Evolutionary conservation across 2,888 invertebrate species (phyloP).

Genomic region (Drosophila neotestacea): DNA sequence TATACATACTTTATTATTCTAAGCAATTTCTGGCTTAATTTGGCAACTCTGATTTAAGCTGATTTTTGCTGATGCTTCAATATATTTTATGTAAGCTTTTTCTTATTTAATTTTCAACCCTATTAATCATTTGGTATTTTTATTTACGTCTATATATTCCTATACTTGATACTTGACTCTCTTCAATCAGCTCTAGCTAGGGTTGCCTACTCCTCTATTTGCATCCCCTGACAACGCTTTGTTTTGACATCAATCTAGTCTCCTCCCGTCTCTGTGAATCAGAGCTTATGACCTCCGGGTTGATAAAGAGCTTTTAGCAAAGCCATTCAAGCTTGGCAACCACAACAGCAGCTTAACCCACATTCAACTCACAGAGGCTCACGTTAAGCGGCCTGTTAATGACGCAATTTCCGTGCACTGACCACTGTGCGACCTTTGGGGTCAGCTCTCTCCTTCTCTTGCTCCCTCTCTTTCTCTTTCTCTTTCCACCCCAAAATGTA

Average conservation of each 20-base stretch:
- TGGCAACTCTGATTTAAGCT: too few relatives aligned
- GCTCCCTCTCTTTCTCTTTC: neutral
- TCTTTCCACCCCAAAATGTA: neutral
- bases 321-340: constrained; percentile 48
- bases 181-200: neutral
- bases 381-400: constrained; percentile 74
- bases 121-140: too few relatives aligned
- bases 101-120: too few relatives aligned
- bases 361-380: constrained; percentile 24
- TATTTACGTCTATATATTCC: too few relatives aligned
- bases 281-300: constrained; percentile 43
- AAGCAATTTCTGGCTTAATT: too few relatives aligned
- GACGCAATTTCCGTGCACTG: constrained; percentile 75
- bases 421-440: constrained; percentile 65
- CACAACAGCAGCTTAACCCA: constrained; percentile 57
- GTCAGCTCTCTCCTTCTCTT: constrained; percentile 33
- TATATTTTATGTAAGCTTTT: too few relatives aligned
- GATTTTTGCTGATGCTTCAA: too few relatives aligned
- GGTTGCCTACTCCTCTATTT: neutral
- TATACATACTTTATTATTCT: too few relatives aligned
- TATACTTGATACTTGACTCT: too few relatives aligned
- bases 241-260: constrained; percentile 31
- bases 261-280: constrained; percentile 29
- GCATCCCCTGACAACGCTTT: neutral
- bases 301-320: constrained; percentile 42